These are phyloP conservation scores for Cyrtonyx montezumae DNA, from an alignment of 2,113 vertebrate species.

Conservation along the genomic window DNA sequence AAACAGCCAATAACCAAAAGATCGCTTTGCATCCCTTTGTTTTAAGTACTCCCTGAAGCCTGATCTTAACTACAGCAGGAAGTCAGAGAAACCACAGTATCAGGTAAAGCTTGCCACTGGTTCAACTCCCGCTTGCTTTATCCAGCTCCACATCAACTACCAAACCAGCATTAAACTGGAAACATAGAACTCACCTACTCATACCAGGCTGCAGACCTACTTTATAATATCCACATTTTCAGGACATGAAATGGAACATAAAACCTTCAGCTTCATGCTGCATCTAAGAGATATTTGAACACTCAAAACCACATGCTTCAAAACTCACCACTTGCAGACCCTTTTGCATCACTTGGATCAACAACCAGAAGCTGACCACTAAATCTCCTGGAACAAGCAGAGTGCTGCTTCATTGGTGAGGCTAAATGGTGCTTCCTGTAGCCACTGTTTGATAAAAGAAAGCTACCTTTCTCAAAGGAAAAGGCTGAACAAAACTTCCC, in stretches of 20 bases:
- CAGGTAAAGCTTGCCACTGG: background rate
- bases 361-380: background rate
- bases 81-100: background rate
- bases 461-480: background rate
- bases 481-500: slow-evolving; percentile 32
- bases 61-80: background rate
- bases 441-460: background rate
- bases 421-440: background rate
- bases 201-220: background rate
- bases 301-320: background rate
- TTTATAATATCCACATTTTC: background rate
- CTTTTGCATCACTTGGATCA: background rate
- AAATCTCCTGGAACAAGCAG: background rate
- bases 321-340: background rate
- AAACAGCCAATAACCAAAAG: background rate
- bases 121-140: background rate
- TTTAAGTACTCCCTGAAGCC: background rate
- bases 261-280: background rate
- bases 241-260: fast-evolving
- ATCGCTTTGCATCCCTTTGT: background rate
- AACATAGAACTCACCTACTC: too few species aligned
- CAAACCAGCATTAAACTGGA: background rate
- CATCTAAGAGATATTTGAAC: background rate
- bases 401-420: background rate
- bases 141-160: background rate